phyloP scores from a whole-genome alignment of 2,888 invertebrate genomes.

The Rhaphigaster nebulosa region DNA sequence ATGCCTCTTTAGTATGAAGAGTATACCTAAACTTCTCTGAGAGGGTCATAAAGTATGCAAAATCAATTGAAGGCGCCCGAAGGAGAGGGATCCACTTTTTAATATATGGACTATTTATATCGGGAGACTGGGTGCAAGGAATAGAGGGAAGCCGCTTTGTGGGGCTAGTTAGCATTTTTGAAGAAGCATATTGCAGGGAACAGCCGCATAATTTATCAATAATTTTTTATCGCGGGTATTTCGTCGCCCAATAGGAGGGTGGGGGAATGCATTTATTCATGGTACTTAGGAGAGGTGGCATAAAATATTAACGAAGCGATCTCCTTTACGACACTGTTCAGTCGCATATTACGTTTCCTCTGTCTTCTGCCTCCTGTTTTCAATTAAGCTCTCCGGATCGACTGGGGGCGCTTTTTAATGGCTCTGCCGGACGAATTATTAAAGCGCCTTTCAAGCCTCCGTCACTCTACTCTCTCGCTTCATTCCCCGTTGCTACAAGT shows the following conservation, averaged over 20 bases:
- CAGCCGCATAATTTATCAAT: slow-evolving; percentile 65
- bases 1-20: slow-evolving; percentile 54
- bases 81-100: slow-evolving; percentile 54
- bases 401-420: neutral
- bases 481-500: neutral
- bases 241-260: slow-evolving; percentile 47
- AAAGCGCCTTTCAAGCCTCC: slow-evolving; percentile 41
- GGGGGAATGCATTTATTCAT: slow-evolving; percentile 57
- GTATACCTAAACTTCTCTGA: slow-evolving; percentile 52
- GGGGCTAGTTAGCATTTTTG: slow-evolving; percentile 64
- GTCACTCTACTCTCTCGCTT: neutral
- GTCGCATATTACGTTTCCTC: slow-evolving; percentile 53
- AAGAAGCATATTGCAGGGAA: slow-evolving; percentile 64
- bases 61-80: slow-evolving; percentile 54
- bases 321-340: slow-evolving; percentile 57
- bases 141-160: slow-evolving; percentile 35
- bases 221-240: slow-evolving; percentile 64
- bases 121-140: slow-evolving; percentile 34
- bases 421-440: slow-evolving; percentile 44
- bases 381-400: slow-evolving; percentile 30
- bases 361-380: slow-evolving; percentile 48
- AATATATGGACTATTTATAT: slow-evolving; percentile 59
- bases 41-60: slow-evolving; percentile 54
- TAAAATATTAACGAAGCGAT: slow-evolving; percentile 58
- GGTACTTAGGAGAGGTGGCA: slow-evolving; percentile 49